Evolutionary conservation across 92 coral and sea anemone genomes (phyloP).

Genomic region (Umimayanthus kanabou): DNA sequence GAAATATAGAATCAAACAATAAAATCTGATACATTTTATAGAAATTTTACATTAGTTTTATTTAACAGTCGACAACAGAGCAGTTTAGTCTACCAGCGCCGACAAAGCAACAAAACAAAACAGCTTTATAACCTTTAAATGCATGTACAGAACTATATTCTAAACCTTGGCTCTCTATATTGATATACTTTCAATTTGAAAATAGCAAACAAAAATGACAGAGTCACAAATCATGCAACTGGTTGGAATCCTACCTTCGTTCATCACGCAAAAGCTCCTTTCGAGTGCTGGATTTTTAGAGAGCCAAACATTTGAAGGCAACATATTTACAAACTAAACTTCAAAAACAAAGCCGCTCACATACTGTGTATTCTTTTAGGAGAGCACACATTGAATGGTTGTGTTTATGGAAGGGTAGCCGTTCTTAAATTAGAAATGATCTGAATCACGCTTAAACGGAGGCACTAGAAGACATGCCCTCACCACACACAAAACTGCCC

Average conservation of each 20-base stretch:
- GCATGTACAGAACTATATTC: no score
- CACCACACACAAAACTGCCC: neutral
- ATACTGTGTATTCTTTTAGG: neutral
- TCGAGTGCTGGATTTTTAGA: neutral
- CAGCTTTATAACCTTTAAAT: no score
- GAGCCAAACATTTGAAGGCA: neutral
- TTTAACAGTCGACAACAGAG: neutral
- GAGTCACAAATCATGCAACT: neutral
- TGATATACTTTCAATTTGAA: neutral
- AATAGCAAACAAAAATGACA: neutral
- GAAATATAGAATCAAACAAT: no score
- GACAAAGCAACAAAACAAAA: neutral
- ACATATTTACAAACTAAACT: neutral
- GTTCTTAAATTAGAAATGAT: conserved; percentile 22
- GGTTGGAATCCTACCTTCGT: neutral
- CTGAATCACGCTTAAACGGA: conserved; percentile 29
- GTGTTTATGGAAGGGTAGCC: neutral
- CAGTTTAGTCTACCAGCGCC: neutral
- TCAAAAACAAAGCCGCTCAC: neutral
- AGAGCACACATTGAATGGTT: neutral
- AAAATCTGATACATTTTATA: no score
- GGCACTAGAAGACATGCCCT: neutral
- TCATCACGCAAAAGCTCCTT: neutral
- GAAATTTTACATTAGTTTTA: no score
- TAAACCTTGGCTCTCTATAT: neutral